phyloP scores from a whole-genome alignment of 53 echinoderm and acorn worm genomes.

The Mesocentrotus franciscanus region DNA sequence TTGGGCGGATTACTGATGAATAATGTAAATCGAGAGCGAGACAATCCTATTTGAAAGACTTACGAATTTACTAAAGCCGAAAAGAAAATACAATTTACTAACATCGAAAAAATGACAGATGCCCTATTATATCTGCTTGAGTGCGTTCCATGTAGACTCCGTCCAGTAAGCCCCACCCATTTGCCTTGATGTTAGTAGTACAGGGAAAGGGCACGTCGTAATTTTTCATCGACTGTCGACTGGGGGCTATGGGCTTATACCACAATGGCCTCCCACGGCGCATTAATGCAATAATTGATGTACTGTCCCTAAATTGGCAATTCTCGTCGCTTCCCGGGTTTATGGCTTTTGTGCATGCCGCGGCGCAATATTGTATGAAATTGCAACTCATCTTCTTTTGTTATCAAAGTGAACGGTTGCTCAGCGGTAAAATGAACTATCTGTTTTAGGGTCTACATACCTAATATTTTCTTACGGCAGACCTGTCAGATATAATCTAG shows the following conservation, averaged over 20 bases:
- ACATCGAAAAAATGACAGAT: neutral
- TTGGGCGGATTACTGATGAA: neutral
- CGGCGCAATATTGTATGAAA: conserved; percentile 22
- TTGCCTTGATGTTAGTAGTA: neutral
- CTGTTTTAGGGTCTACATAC: neutral
- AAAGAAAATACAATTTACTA: conserved; percentile 8
- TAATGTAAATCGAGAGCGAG: neutral
- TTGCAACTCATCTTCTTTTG: neutral
- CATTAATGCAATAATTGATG: conserved; percentile 50
- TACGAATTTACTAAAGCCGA: neutral
- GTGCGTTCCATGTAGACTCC: neutral
- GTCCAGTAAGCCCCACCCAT: neutral
- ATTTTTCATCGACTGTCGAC: conserved; percentile 1
- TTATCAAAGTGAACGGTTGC: neutral
- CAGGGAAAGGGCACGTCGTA: neutral
- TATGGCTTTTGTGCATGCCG: conserved; percentile 50
- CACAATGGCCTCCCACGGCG: neutral
- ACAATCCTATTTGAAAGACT: neutral
- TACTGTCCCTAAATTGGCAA: conserved; percentile 22
- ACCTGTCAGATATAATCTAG: neutral
- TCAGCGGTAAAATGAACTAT: neutral
- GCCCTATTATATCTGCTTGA: neutral
- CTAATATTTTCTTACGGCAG: neutral
- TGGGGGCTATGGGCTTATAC: neutral
- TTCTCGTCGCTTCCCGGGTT: conserved; percentile 9